Base-by-base conservation (phyloP, 1,140 invertebrate species). In the Dufourea novaeangliae region DNA sequence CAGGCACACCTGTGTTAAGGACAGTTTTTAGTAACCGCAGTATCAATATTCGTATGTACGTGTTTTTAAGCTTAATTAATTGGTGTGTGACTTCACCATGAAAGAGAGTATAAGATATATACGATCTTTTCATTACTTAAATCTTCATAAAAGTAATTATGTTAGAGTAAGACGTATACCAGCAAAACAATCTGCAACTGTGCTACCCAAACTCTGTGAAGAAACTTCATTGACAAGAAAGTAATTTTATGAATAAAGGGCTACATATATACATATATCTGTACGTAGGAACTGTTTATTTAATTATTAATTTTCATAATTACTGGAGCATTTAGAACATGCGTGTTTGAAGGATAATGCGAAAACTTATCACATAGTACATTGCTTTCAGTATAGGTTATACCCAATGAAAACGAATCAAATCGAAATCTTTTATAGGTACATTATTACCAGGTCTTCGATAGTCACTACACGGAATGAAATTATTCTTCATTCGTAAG, bases 161-260 rank as follows among this genome's bases (percentile, higher is more conserved):
- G 61, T 71, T 84, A 84, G 79, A 74, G 39, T 85, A 84, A 84
- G 82, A 37, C 57, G 44, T 84, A 82, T 37, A 77, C 50, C 27
- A 17, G 29, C 71, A 76, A 56, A 74, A n/a, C 25, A 34, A 69
- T 52, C 44, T 74, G 72, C 73, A 69, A 27, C 59, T 68, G 70
- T 76, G 59, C 57, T 78, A 75, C 67, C 64, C 17, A 57, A 78
- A 64, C 50, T 80, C 84, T 87, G 85, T 87, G 66, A 84, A 82
- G 52, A 56, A 81, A 78, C 57, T 78, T 80, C 74, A 72, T 56
- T 70, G 54, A 83, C 57, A 82, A 63, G n/a, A 54, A 61, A 78
- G n/a, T 82, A 66, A 86, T 86, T 85, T 79, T 79, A 84, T 78
- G 70, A 86, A 86, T 86, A 86, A 86, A 86, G 78, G 54, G 72